Percentiles rank a stretch among this genome's conserved stretches.
Evolutionary conservation across 1,140 invertebrate genomes (phyloP).

Genomic region (Adelges cooleyi): DNA sequence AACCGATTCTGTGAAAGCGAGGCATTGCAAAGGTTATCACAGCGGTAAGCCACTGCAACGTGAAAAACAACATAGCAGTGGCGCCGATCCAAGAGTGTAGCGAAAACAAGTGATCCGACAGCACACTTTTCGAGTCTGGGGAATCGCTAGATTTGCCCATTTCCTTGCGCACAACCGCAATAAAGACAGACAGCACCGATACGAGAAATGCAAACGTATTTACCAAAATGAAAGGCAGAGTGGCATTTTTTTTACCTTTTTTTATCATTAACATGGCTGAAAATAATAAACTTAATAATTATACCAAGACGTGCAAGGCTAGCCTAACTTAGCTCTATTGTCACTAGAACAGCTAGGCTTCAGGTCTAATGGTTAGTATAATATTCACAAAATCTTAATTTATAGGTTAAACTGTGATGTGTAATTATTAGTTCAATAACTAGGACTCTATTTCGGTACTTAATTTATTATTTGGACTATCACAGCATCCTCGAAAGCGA

Average conservation of each 20-base stretch:
- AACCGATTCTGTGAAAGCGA: not conserved
- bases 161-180: not conserved
- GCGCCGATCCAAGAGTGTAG: slow-evolving; percentile 10
- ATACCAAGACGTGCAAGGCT: too few relatives aligned
- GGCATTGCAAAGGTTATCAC: not conserved
- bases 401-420: too few relatives aligned
- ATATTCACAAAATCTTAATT: too few relatives aligned
- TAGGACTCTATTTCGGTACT: too few relatives aligned
- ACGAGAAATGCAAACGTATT: slow-evolving; percentile 10
- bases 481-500: too few relatives aligned
- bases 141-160: not conserved
- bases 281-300: too few relatives aligned
- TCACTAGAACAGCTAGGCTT: too few relatives aligned
- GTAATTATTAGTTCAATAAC: too few relatives aligned
- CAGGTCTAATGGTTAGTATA: too few relatives aligned
- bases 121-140: not conserved
- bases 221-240: not conserved
- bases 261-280: slow-evolving; percentile 13
- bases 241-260: not conserved
- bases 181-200: not conserved
- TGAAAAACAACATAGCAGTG: not conserved
- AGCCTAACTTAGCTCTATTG: too few relatives aligned
- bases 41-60: not conserved
- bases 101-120: not conserved
- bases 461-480: too few relatives aligned